Evolutionary conservation across 64 coral and sea anemone genomes (phyloP).

Genomic region (Actinia equina): DNA sequence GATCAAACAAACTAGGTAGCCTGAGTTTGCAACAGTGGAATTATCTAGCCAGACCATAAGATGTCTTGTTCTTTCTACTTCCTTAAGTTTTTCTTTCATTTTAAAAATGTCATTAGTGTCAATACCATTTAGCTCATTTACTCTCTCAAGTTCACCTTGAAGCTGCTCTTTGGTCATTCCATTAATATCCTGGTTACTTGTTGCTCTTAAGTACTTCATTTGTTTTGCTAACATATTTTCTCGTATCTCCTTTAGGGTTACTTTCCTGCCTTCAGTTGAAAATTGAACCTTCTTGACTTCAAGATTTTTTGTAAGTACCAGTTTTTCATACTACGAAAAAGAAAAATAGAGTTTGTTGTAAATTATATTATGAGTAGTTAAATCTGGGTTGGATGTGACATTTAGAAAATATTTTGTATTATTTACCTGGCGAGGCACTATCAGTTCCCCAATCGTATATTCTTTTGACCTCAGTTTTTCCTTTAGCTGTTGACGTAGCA

Average conservation of each 20-base stretch:
- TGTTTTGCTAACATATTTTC: slow-evolving; percentile 16
- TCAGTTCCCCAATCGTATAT: slow-evolving; percentile 38
- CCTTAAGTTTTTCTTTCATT: slow-evolving; percentile 33
- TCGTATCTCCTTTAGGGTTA: slow-evolving; percentile 25
- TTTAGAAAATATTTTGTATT: no score
- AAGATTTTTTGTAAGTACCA: slow-evolving; percentile 43
- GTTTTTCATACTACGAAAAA: slow-evolving; percentile 47
- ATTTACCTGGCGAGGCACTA: slow-evolving; percentile 52
- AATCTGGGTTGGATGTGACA: no score
- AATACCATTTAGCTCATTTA: slow-evolving; percentile 12
- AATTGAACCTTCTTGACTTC: slow-evolving; percentile 37
- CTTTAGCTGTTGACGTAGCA: slow-evolving; percentile 8
- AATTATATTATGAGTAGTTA: no score
- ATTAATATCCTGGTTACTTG: no score
- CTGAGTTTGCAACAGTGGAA: slow-evolving; percentile 56
- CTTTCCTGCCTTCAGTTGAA: slow-evolving; percentile 29
- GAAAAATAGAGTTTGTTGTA: no score
- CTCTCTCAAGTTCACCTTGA: not conserved
- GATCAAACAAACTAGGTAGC: slow-evolving; percentile 47
- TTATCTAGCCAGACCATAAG: slow-evolving; percentile 52
- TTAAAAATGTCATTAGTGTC: not conserved
- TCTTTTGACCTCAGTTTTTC: slow-evolving; percentile 29
- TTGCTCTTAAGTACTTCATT: not conserved
- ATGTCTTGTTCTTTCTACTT: not conserved
- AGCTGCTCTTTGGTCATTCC: no score